Base-by-base conservation (phyloP, 2,888 invertebrate species). In the Sinhomidia bicolor region DNA sequence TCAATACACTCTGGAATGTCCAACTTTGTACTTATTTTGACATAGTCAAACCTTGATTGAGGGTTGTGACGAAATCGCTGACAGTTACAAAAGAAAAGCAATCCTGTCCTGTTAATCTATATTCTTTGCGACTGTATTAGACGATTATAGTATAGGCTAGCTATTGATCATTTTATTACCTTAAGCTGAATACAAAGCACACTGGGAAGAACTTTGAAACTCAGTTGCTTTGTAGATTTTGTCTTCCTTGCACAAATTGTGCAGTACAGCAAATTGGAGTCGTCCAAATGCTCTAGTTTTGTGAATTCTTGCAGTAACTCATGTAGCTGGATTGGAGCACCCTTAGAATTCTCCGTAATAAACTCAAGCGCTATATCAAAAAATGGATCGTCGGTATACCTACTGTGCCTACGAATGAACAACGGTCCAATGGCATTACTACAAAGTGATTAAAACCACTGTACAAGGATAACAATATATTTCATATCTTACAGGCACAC, bases 101-200 rank as follows among this genome's bases (percentile, higher is more conserved):
- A n/a, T n/a, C n/a, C n/a, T n/a, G n/a, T n/a, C n/a, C n/a, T n/a
- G n/a, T n/a, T n/a, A n/a, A n/a, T n/a, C n/a, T n/a, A n/a, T n/a
- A n/a, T n/a, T n/a, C n/a, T n/a, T n/a, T n/a, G n/a, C n/a, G n/a
- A n/a, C n/a, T n/a, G n/a, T n/a, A n/a, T n/a, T n/a, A n/a, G n/a
- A n/a, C n/a, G n/a, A n/a, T n/a, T n/a, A n/a, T n/a, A n/a, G n/a
- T n/a, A n/a, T n/a, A n/a, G n/a, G n/a, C n/a, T n/a, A n/a, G n/a
- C n/a, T n/a, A n/a, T n/a, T n/a, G n/a, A n/a, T n/a, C n/a, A n/a
- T n/a, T n/a, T n/a, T n/a, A 12, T 54, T 81, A 81, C 81, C 65
- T 81, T 81, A 14, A 81, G 41, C 14, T 81, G 81, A 65, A 81
- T 20, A 7, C 81, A 81, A 0, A 65, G 1, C 1, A 81, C 65